Percentiles rank a stretch among this genome's conserved stretches.
These are phyloP conservation scores for Bombycilla garrulus DNA, from an alignment of 2,113 vertebrate genomes.

Conservation along the genomic window DNA sequence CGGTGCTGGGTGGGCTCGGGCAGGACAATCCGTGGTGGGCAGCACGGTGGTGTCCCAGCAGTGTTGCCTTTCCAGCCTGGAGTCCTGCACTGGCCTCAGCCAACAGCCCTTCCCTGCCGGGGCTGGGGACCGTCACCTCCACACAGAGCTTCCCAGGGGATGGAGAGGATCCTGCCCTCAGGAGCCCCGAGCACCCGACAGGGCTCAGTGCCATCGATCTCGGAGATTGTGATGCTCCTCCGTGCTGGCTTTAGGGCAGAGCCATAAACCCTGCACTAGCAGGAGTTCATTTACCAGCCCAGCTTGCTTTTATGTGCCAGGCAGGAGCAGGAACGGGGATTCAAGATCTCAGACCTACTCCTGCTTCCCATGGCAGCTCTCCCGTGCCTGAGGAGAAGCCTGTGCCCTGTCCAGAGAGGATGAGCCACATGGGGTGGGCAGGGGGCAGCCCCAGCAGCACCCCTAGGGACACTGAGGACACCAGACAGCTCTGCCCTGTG, in stretches of 20 bases:
- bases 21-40: not conserved
- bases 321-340: not conserved
- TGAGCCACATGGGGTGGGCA: rapidly evolving
- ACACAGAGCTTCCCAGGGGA: rapidly evolving
- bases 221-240: rapidly evolving
- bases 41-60: not conserved
- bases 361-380: not conserved
- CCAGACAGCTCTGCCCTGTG: rapidly evolving
- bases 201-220: not conserved
- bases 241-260: not conserved
- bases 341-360: not conserved
- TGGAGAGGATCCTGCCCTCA: not conserved
- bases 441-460: not conserved
- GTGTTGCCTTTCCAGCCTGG: not conserved
- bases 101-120: not conserved
- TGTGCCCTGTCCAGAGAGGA: rapidly evolving
- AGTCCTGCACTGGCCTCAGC: rapidly evolving
- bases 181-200: not conserved
- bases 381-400: not conserved
- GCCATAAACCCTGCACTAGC: not conserved
- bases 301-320: not conserved
- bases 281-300: not conserved
- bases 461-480: rapidly evolving
- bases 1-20: not conserved
- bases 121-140: rapidly evolving